Conservation (phyloP, 1,140 invertebrate genomes). For the Drosophila sproati region DNA sequence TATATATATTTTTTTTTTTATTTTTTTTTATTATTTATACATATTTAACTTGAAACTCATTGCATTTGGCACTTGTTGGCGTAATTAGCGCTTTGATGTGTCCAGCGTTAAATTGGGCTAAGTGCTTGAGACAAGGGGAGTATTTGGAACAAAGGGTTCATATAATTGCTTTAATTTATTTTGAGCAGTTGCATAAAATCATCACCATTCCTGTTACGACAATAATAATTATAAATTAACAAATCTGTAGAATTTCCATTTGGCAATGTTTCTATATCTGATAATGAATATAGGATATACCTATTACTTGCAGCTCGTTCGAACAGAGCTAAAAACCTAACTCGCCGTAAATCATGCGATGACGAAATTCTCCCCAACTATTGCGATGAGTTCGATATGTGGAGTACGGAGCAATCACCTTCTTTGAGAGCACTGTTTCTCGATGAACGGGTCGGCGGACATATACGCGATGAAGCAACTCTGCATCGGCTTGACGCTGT, state of each 20-base stretch:
- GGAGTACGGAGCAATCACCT: constrained; percentile 58
- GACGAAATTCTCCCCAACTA: constrained; percentile 65
- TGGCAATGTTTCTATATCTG: too few species aligned
- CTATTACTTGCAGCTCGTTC: neutral
- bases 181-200: neutral
- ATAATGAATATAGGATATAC: too few species aligned
- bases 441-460: neutral
- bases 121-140: constrained; percentile 9
- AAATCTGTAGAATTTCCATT: too few species aligned
- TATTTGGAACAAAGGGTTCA: constrained; percentile 9
- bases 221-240: too few species aligned
- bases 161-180: constrained; percentile 48
- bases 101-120: constrained; percentile 37
- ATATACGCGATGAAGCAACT: constrained; percentile 25
- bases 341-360: constrained; percentile 56
- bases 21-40: constrained; percentile 25
- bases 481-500: constrained; percentile 15
- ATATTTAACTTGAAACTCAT: constrained; percentile 19
- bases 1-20: neutral
- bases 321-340: constrained; percentile 9
- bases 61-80: constrained; percentile 30
- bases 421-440: constrained; percentile 14
- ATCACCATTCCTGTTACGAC: too few species aligned
- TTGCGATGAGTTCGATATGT: constrained; percentile 51
- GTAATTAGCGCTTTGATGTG: constrained; percentile 59